phyloP scores from a whole-genome alignment of 1,140 invertebrate genomes.

The Spodoptera frugiperda region DNA sequence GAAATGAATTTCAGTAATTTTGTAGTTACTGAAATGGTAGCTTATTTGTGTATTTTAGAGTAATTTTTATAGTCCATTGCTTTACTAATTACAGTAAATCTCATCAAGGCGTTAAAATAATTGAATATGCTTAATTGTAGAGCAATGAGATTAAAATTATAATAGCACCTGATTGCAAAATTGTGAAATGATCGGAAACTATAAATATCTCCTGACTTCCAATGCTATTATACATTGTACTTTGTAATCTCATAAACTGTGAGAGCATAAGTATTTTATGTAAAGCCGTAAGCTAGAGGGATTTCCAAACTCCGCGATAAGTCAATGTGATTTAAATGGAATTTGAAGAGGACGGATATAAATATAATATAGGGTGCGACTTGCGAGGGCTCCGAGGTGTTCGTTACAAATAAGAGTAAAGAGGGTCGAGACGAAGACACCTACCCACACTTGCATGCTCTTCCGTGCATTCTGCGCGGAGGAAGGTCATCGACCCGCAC shows the following conservation, averaged over 20 bases:
- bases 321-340: slow-evolving; percentile 36
- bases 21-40: not conserved
- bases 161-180: not conserved
- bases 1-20: not conserved
- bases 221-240: not conserved
- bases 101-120: not conserved
- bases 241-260: not conserved
- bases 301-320: slow-evolving; percentile 16
- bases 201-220: not conserved
- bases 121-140: not conserved
- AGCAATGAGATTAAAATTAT: not conserved
- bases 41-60: not conserved
- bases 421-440: slow-evolving; percentile 58
- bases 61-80: not conserved
- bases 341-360: slow-evolving; percentile 42
- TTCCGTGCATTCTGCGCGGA: slow-evolving; percentile 70
- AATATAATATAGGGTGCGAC: slow-evolving; percentile 44
- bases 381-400: slow-evolving; percentile 41
- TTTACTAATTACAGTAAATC: not conserved
- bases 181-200: not conserved
- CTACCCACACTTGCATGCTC: slow-evolving; percentile 56
- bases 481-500: slow-evolving; percentile 64
- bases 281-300: slow-evolving; percentile 1
- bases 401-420: slow-evolving; percentile 52
- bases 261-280: slow-evolving; percentile 3